A percentile compares a stretch with the other conserved stretches of the same genome.
phyloP scores from a whole-genome alignment of 2,888 invertebrate genomes.

The Heliothis peltigera region DNA sequence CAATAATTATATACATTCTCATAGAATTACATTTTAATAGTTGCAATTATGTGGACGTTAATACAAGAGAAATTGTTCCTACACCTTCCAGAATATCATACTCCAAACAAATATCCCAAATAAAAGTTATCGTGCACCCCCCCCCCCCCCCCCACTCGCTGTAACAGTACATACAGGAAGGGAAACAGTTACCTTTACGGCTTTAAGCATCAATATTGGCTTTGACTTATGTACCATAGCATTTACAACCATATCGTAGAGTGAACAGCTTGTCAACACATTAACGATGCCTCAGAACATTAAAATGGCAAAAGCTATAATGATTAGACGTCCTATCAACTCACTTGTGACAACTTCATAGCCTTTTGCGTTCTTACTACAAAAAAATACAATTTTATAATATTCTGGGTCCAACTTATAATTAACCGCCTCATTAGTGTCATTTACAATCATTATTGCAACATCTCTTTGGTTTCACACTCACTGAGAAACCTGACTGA shows the following conservation, averaged over 20 bases:
- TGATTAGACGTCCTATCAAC: slow-evolving; percentile 40
- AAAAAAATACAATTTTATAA: slow-evolving; percentile 8
- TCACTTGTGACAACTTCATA: slow-evolving; percentile 29
- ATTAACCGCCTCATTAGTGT: slow-evolving; percentile 60
- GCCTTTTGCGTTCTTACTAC: slow-evolving; percentile 4
- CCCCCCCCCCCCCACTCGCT: no score
- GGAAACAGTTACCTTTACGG: slow-evolving; percentile 10
- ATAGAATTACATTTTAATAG: slow-evolving; percentile 67
- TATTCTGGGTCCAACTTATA: slow-evolving; percentile 43
- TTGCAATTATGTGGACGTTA: slow-evolving; percentile 59
- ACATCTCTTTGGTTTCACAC: slow-evolving; percentile 86
- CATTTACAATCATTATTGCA: slow-evolving; percentile 69
- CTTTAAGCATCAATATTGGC: slow-evolving; percentile 15
- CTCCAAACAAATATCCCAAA: slow-evolving; percentile 7
- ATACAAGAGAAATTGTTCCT: slow-evolving; percentile 34
- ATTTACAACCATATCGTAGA: neutral
- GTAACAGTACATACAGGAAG: slow-evolving; percentile 37
- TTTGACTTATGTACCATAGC: slow-evolving; percentile 12
- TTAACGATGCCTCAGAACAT: slow-evolving; percentile 17
- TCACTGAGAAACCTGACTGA: slow-evolving; percentile 58
- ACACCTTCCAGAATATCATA: slow-evolving; percentile 25
- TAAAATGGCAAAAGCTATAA: slow-evolving; percentile 51
- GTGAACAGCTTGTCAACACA: no score
- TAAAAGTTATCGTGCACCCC: slow-evolving; percentile 13
- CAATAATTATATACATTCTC: slow-evolving; percentile 66